These are phyloP conservation scores for Rhagonycha lutea DNA, from an alignment of 2,888 invertebrate species.

Conservation along the genomic window DNA sequence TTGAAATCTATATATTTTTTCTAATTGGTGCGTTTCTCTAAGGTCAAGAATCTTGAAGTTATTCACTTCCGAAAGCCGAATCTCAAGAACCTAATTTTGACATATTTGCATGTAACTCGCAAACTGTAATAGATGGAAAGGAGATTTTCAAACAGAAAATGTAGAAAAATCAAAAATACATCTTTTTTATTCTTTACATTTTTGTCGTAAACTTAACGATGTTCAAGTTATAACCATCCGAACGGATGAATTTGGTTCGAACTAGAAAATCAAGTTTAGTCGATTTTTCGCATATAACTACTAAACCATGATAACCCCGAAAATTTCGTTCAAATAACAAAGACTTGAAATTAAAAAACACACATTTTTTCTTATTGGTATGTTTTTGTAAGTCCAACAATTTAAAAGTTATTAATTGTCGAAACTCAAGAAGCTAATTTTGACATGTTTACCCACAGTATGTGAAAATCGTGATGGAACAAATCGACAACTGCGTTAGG, in stretches of 20 bases:
- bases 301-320: neutral
- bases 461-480: no score
- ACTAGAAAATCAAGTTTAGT: no score
- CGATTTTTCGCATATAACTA: neutral
- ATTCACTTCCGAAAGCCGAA: no score
- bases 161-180: neutral
- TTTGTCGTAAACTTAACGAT: neutral
- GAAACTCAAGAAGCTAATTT: no score
- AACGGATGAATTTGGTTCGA: neutral
- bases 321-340: neutral
- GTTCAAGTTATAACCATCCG: neutral
- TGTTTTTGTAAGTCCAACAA: neutral
- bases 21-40: no score
- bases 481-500: no score
- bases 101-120: neutral
- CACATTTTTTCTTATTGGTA: neutral
- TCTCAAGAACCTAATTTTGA: neutral
- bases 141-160: no score
- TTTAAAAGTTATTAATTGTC: neutral
- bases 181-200: neutral
- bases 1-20: no score
- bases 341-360: neutral
- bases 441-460: no score
- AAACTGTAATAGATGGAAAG: no score
- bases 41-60: no score